Conservation (phyloP, 2,113 vertebrate species). For the Sinocyclocheilus anophthalmus region DNA sequence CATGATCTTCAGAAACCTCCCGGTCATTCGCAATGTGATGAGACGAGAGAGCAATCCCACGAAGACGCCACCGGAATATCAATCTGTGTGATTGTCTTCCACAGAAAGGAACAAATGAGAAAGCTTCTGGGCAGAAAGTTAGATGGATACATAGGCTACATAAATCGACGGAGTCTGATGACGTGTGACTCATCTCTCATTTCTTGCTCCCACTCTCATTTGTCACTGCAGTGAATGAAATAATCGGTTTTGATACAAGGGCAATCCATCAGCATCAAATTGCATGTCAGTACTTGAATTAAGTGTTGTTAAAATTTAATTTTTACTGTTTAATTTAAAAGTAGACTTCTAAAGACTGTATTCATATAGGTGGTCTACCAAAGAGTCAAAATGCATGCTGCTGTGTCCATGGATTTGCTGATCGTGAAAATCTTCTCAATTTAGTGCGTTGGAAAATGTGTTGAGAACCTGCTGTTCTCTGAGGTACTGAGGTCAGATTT, state of each 20-base stretch:
- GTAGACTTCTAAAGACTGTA: not conserved
- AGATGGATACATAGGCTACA: not conserved
- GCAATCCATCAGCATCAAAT: constrained; percentile 25
- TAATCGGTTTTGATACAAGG: constrained; percentile 4
- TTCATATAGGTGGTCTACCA: not conserved
- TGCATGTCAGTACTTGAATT: not conserved
- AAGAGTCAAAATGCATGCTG: not conserved
- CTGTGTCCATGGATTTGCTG: not conserved
- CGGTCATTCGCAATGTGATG: not conserved
- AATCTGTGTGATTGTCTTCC: constrained; percentile 4
- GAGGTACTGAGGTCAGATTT: constrained; percentile 1
- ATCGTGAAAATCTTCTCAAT: not conserved
- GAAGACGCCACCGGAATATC: not conserved
- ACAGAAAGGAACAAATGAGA: constrained; percentile 20
- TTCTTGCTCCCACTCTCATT: constrained; percentile 2
- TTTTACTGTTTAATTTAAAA: constrained; percentile 5
- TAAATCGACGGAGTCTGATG: constrained; percentile 18
- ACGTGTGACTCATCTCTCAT: not conserved
- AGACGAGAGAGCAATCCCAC: not conserved
- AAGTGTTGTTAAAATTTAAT: not conserved
- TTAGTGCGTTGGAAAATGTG: not conserved
- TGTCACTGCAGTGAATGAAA: not conserved
- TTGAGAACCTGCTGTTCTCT: not conserved
- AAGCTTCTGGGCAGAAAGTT: not conserved
- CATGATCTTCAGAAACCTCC: constrained; percentile 29